phyloP scores from a whole-genome alignment of 2,113 vertebrate species.

The Meriones unguiculatus region DNA sequence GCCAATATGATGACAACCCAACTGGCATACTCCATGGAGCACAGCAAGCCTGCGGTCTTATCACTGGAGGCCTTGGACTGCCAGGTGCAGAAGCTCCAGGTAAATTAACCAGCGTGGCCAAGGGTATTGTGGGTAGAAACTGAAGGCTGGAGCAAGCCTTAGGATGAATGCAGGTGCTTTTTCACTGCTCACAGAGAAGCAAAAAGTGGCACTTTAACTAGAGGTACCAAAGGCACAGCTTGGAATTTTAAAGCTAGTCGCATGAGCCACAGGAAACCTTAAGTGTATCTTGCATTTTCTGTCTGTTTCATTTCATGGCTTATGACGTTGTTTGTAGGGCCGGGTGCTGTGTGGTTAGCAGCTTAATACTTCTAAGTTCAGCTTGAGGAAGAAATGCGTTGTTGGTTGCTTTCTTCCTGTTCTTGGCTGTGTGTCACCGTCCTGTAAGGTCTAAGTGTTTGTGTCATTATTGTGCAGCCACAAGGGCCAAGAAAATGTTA shows the following conservation, averaged over 20 bases:
- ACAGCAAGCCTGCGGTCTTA: slow-evolving; percentile 79
- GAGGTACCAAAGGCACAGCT: background rate
- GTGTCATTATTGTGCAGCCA: background rate
- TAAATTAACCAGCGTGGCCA: slow-evolving; percentile 75
- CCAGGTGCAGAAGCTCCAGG: slow-evolving; percentile 90
- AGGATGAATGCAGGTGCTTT: background rate
- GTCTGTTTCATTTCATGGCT: background rate
- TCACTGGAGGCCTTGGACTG: slow-evolving; percentile 85
- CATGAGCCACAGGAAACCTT: background rate
- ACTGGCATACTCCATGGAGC: slow-evolving; percentile 83
- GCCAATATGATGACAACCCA: slow-evolving; percentile 80
- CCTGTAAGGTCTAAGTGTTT: background rate
- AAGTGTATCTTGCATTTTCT: background rate
- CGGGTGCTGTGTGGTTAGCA: background rate
- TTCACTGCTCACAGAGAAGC: background rate
- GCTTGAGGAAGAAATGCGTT: background rate
- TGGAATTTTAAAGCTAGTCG: slow-evolving; percentile 14
- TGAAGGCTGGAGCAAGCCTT: background rate
- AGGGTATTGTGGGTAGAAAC: background rate
- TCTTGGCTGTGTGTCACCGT: background rate
- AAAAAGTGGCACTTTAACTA: background rate
- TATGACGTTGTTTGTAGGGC: no score
- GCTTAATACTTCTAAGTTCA: background rate
- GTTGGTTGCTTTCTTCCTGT: background rate
- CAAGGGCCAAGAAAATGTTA: background rate